Evolutionary conservation across 1,140 invertebrate genomes (phyloP).

Genomic region (Battus philenor): DNA sequence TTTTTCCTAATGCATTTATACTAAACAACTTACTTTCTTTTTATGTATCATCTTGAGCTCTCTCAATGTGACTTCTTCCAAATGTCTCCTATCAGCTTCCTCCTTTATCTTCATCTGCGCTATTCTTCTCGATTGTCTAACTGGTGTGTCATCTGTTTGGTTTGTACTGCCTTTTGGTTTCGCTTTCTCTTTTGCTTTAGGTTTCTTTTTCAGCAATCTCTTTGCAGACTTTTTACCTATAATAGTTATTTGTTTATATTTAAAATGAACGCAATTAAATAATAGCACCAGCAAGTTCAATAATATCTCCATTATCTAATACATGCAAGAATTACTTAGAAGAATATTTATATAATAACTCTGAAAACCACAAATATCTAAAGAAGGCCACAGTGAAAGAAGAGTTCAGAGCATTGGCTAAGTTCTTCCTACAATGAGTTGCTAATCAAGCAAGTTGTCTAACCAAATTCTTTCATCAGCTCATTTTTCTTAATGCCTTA

Average conservation of each 20-base stretch:
- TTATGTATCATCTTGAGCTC: slow-evolving; percentile 79
- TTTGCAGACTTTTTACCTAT: slow-evolving; percentile 50
- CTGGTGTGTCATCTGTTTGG: slow-evolving; percentile 68
- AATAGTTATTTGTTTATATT: slow-evolving; percentile 2
- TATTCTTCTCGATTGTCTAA: slow-evolving; percentile 86
- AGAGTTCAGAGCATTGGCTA: too few species aligned
- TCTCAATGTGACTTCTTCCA: slow-evolving; percentile 81
- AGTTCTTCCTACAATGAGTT: too few species aligned
- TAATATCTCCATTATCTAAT: too few species aligned
- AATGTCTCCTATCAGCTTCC: slow-evolving; percentile 83
- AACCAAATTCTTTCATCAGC: too few species aligned
- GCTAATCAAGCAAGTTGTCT: too few species aligned
- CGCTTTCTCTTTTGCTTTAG: slow-evolving; percentile 34
- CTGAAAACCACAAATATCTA: too few species aligned
- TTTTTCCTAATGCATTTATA: too few species aligned
- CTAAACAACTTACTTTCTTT: slow-evolving; percentile 75
- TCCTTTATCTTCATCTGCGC: slow-evolving; percentile 91
- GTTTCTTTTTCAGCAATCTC: slow-evolving; percentile 52
- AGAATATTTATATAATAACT: too few species aligned
- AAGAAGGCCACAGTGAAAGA: too few species aligned
- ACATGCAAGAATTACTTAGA: too few species aligned
- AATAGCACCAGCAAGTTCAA: too few species aligned
- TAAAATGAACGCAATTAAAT: slow-evolving; percentile 5
- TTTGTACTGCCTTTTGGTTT: slow-evolving; percentile 20
- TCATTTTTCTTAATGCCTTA: too few species aligned